Evolutionary conservation across 1,140 invertebrate genomes (phyloP).

Genomic region (Drosophila oshimai): DNA sequence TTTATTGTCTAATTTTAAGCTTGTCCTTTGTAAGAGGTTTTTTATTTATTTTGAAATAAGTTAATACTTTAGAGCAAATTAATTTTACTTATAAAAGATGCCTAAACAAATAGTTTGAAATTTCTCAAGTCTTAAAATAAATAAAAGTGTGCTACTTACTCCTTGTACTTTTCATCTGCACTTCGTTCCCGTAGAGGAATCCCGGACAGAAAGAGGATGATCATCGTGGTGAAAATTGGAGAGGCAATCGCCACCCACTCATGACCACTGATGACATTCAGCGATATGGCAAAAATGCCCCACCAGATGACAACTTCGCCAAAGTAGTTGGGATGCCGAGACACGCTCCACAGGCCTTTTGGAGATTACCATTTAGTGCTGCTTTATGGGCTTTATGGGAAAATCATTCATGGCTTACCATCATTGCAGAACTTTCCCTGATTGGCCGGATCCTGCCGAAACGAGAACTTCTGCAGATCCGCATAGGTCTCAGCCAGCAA

Average conservation of each 20-base stretch:
- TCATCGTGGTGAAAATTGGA: slow-evolving; percentile 93
- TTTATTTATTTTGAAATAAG: too few species aligned
- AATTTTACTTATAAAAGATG: neutral
- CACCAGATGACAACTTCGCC: slow-evolving; percentile 97
- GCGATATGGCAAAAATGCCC: slow-evolving; percentile 94
- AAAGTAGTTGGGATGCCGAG: slow-evolving; percentile 97
- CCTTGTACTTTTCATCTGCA: slow-evolving; percentile 93
- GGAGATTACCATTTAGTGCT: neutral
- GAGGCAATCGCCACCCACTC: slow-evolving; percentile 94
- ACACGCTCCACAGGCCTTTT: slow-evolving; percentile 92
- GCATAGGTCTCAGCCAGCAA: slow-evolving; percentile 94
- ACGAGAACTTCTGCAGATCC: slow-evolving; percentile 95
- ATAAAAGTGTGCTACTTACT: slow-evolving; percentile 85
- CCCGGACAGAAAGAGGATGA: slow-evolving; percentile 94
- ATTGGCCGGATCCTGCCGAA: slow-evolving; percentile 92
- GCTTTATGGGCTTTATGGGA: too few species aligned
- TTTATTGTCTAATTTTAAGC: too few species aligned
- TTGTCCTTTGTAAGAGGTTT: too few species aligned
- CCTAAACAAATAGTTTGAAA: too few species aligned
- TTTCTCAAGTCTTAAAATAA: too few species aligned
- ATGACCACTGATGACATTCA: slow-evolving; percentile 91
- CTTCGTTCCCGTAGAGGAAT: slow-evolving; percentile 93
- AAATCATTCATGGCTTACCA: slow-evolving; percentile 84
- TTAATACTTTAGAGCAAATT: neutral
- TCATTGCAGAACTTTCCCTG: slow-evolving; percentile 95